Conservation (phyloP, 2,888 invertebrate species). For the Eupsilia transversa region DNA sequence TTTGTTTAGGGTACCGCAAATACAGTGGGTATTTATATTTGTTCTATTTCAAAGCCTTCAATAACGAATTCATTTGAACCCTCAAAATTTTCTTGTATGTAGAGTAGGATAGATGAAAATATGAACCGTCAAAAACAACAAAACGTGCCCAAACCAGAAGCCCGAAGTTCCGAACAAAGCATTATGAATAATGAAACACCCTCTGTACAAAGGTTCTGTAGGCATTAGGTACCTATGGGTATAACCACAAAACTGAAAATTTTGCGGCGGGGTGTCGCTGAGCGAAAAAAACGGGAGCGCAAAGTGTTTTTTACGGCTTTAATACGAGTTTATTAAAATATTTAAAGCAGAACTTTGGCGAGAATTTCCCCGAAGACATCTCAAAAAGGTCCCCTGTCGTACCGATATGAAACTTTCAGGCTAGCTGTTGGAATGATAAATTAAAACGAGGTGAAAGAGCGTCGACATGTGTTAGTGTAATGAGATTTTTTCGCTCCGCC, state of each 20-base stretch:
- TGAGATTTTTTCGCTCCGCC: constrained; percentile 72
- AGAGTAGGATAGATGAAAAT: constrained; percentile 68
- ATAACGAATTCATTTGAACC: constrained; percentile 38
- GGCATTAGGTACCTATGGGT: constrained; percentile 58
- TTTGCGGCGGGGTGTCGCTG: constrained; percentile 78
- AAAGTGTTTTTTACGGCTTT: constrained; percentile 90
- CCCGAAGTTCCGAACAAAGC: constrained; percentile 85
- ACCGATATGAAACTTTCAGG: constrained; percentile 80
- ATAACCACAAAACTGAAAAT: constrained; percentile 76
- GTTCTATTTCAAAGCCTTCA: constrained; percentile 17
- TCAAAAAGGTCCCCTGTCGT: constrained; percentile 80
- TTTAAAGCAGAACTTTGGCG: constrained; percentile 88
- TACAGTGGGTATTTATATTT: constrained; percentile 22
- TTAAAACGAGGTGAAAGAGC: constrained; percentile 81
- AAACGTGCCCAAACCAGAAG: constrained; percentile 81
- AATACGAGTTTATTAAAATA: constrained; percentile 90
- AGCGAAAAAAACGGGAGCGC: constrained; percentile 84
- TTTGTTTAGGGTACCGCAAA: constrained; percentile 40
- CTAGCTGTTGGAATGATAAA: constrained; percentile 86
- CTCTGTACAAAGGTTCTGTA: constrained; percentile 77
- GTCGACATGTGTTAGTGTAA: constrained; percentile 77
- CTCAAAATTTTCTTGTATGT: constrained; percentile 43
- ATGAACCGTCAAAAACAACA: constrained; percentile 83
- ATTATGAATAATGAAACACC: constrained; percentile 89
- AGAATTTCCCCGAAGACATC: constrained; percentile 89